phyloP scores from a whole-genome alignment of 2,888 invertebrate genomes.

The Lithophane semibrunnea region DNA sequence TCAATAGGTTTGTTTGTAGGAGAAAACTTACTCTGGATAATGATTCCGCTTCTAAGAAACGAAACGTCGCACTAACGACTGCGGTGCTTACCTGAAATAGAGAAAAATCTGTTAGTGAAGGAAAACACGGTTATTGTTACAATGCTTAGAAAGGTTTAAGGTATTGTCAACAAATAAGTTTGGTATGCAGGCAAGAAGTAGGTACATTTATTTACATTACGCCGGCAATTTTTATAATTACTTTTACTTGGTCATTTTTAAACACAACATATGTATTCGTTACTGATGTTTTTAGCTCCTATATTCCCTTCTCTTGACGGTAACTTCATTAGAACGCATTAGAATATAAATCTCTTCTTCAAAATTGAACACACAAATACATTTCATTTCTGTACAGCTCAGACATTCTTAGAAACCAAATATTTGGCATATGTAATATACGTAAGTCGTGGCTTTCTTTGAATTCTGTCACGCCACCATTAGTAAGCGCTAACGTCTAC shows the following conservation, averaged over 20 bases:
- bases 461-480: constrained; percentile 29
- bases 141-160: constrained; percentile 18
- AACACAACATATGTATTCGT: background rate
- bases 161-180: constrained; percentile 1
- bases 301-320: background rate
- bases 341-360: background rate
- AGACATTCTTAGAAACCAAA: constrained; percentile 35
- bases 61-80: constrained; percentile 68
- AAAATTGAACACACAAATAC: constrained; percentile 4
- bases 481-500: constrained; percentile 23
- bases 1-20: constrained; percentile 69
- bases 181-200: background rate
- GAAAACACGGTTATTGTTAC: constrained; percentile 17
- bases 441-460: constrained; percentile 3
- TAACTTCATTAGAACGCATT: background rate
- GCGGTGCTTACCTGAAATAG: constrained; percentile 77
- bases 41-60: constrained; percentile 65
- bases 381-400: constrained; percentile 15
- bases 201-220: no score
- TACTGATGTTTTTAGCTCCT: background rate
- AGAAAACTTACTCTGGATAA: constrained; percentile 72
- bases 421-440: constrained; percentile 16
- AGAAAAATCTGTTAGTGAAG: constrained; percentile 55
- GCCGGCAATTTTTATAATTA: background rate
- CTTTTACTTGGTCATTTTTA: background rate